A percentile compares a stretch with the other conserved stretches of the same genome.
Conservation (phyloP, 2,113 vertebrate species). For the Aspiorhynchus laticeps region DNA sequence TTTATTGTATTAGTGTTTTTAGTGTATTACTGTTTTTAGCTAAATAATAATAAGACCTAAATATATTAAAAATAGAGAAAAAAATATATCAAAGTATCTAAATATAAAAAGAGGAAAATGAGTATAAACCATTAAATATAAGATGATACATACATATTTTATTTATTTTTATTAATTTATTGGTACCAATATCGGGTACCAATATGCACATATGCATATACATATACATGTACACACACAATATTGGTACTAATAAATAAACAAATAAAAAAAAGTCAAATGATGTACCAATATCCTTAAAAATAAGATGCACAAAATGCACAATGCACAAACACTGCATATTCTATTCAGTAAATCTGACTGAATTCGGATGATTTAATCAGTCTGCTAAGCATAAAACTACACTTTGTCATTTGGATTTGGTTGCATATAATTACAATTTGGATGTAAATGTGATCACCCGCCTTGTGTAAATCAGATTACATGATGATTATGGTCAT, state of each 20-base stretch:
- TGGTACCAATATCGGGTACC: too few relatives aligned
- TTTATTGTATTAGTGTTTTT: too few relatives aligned
- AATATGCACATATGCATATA: too few relatives aligned
- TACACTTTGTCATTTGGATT: background rate
- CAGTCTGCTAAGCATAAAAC: background rate
- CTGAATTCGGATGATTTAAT: background rate
- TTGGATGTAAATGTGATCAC: constrained; percentile 6
- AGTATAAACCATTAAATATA: background rate
- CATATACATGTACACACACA: background rate
- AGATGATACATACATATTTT: background rate
- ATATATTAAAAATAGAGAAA: too few relatives aligned
- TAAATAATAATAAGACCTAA: background rate
- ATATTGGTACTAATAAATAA: background rate
- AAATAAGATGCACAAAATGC: background rate
- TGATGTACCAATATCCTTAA: background rate
- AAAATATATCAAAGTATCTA: too few relatives aligned
- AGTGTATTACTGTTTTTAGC: too few relatives aligned
- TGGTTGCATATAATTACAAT: background rate
- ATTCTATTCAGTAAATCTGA: background rate
- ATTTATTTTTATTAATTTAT: too few relatives aligned
- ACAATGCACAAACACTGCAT: background rate
- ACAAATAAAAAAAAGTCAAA: background rate
- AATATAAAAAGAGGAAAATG: background rate
- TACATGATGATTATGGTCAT: background rate
- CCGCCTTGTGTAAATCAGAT: background rate